Conservation (phyloP, 2,888 invertebrate genomes). For the Tridacna gigas region DNA sequence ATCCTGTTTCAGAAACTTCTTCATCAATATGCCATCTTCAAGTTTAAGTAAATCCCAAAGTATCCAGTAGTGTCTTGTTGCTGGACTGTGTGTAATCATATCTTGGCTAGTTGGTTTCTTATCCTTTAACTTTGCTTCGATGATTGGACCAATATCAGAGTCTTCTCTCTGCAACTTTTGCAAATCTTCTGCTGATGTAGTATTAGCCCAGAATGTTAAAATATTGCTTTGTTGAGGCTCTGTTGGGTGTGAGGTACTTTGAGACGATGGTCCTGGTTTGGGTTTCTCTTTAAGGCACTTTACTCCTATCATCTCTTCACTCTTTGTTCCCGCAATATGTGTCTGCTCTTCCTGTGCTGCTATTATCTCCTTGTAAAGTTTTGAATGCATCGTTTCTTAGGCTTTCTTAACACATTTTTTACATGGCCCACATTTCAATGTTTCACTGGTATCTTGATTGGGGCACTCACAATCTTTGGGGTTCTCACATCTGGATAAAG, state of each 20-base stretch:
- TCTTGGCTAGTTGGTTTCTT: background rate
- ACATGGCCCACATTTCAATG: slow-evolving; percentile 32
- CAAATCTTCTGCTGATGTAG: background rate
- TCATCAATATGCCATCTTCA: background rate
- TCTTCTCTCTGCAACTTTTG: background rate
- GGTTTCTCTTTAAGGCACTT: background rate
- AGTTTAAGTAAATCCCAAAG: slow-evolving; percentile 3
- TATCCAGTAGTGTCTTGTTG: slow-evolving; percentile 18
- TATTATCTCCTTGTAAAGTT: background rate
- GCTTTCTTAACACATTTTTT: slow-evolving; percentile 33
- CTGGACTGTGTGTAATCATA: background rate
- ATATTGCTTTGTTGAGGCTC: no score
- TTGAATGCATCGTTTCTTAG: slow-evolving; percentile 22
- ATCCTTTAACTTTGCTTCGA: background rate
- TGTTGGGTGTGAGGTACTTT: no score
- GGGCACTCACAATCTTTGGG: slow-evolving; percentile 31
- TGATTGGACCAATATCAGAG: background rate
- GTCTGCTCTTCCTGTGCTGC: no score
- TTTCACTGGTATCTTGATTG: slow-evolving; percentile 26
- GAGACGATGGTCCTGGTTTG: background rate
- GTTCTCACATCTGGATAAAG: slow-evolving; percentile 34
- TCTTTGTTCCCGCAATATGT: no score
- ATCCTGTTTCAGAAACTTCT: background rate
- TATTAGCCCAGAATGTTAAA: background rate
- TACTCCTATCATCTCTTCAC: slow-evolving; percentile 7